Evolutionary conservation across 2,113 vertebrate genomes (phyloP), one percentile per base, ranked within the genome.

Genomic region (Brachirus orientalis): DNA sequence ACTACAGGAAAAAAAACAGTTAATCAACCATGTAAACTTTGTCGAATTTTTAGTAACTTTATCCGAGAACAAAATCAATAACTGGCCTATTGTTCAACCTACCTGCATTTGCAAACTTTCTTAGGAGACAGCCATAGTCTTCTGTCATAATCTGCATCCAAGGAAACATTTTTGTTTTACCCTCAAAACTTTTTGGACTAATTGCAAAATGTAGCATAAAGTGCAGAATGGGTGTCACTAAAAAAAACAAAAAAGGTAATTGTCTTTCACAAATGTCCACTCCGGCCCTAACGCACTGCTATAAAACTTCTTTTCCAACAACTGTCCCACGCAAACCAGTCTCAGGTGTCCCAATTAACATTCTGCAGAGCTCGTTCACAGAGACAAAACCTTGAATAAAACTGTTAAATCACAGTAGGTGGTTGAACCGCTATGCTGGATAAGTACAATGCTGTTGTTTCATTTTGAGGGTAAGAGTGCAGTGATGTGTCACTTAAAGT

Each of bases 231-330:
- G 28, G 67, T 47, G 19, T 73, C 63, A 72, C 81, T n/a, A n/a
- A 83, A 87, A 85, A 82, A 65, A 75, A 46, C 6, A 2, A 41
- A 28, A 28, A 84, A 77, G 59, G 74, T 79, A 80, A 83, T 84
- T 75, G 52, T 85, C 64, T 69, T 63, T 48, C 70, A 19, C 57
- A 35, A 36, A 16, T 40, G 7, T 47, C 7, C 62, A 28, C 40
- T n/a, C 40, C n/a, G 63, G 60, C 66, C 51, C 57, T 63, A 71
- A 72, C 66, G 77, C 43, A 48, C 52, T 41, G 48, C 66, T 79
- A 13, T 53, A 50, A 55, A 76, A 53, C 36, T 17, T 66, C 1
- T 60, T 70, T 67, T 62, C 58, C 0, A 61, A 52, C 51, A 82
- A 57, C 4, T 8, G 64, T 76, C 77, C 71, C 75, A 40, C 44